Percentiles rank a stretch among this genome's conserved stretches.
These are phyloP conservation scores for Callyntrura sp. DNA, from an alignment of 2,888 invertebrate species.

Conservation along the genomic window DNA sequence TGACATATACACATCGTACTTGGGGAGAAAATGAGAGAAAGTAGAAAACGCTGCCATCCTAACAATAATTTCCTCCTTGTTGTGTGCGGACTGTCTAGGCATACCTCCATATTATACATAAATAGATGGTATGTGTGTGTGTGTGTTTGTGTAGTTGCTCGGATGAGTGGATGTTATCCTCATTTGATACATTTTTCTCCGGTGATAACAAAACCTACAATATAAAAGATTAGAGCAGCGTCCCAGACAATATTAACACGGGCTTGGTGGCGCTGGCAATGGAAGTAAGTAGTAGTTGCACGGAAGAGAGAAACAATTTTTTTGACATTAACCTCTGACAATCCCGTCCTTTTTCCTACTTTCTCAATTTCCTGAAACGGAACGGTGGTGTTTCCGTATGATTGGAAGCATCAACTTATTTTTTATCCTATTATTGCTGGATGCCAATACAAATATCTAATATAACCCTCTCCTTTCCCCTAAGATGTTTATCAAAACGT, in stretches of 20 bases:
- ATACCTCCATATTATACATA: too few species aligned
- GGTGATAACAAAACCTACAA: neutral
- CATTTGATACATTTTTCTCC: slow-evolving; percentile 9
- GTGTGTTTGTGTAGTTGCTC: neutral
- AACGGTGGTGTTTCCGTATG: slow-evolving; percentile 8
- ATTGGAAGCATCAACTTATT: neutral
- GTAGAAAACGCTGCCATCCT: neutral
- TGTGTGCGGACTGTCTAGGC: too few species aligned
- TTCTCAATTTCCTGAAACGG: slow-evolving; percentile 32
- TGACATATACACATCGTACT: too few species aligned
- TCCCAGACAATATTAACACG: neutral
- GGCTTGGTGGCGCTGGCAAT: neutral
- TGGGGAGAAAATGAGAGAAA: too few species aligned
- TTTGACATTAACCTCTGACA: slow-evolving; percentile 75
- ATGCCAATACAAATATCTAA: neutral
- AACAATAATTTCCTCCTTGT: neutral
- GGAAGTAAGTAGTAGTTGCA: neutral
- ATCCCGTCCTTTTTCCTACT: slow-evolving; percentile 43
- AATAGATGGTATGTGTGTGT: too few species aligned
- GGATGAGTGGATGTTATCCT: neutral
- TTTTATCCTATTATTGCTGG: slow-evolving; percentile 15
- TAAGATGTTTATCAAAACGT: slow-evolving; percentile 4
- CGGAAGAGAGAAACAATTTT: slow-evolving; percentile 64
- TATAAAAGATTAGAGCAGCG: neutral
- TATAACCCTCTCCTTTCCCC: neutral